Evolutionary conservation across 1,140 invertebrate genomes (phyloP).

Genomic region (Apocrypta bakeri): DNA sequence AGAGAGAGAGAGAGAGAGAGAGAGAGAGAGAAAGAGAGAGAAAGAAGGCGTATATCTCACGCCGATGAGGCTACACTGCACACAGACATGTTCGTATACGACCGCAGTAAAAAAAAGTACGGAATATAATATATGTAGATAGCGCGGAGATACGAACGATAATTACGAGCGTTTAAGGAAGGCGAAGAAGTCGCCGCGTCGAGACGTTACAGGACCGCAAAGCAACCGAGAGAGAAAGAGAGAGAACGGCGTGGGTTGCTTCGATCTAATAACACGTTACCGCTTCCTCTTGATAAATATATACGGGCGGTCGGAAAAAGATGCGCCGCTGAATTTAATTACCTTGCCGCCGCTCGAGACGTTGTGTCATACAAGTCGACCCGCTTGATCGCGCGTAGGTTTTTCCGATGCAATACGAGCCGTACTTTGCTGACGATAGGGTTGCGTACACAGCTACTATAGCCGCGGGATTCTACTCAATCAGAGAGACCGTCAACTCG

Average conservation of each 20-base stretch:
- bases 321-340: constrained; percentile 35
- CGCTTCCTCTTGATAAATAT: constrained; percentile 50
- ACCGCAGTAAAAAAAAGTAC: constrained; percentile 47
- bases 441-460: no score
- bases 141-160: constrained; percentile 61
- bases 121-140: constrained; percentile 62
- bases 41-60: not conserved
- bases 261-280: constrained; percentile 69
- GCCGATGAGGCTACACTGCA: not conserved
- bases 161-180: constrained; percentile 67
- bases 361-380: no score
- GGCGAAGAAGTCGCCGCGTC: constrained; percentile 43
- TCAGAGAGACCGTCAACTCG: not conserved
- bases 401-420: no score
- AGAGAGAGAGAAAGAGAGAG: not conserved
- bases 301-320: not conserved
- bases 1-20: no score
- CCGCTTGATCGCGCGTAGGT: not conserved
- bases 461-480: not conserved
- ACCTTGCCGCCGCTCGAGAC: constrained; percentile 19
- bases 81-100: not conserved
- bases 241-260: constrained; percentile 61
- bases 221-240: constrained; percentile 31
- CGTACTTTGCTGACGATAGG: no score
- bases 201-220: constrained; percentile 21